These are phyloP conservation scores for Apodemia duryi DNA, from an alignment of 2,888 invertebrate genomes.

Conservation along the genomic window DNA sequence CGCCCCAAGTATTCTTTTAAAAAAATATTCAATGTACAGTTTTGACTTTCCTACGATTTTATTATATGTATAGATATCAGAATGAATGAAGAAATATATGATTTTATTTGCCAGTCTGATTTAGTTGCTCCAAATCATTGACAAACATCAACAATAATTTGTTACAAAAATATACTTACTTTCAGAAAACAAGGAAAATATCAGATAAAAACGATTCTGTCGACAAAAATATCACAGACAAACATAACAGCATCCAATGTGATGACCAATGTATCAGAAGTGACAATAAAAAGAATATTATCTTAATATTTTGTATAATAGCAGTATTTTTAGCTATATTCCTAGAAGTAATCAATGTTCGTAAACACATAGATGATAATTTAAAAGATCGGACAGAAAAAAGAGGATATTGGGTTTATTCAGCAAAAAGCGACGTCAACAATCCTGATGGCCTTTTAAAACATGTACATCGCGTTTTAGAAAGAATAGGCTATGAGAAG, in stretches of 20 bases:
- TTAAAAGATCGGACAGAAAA: slow-evolving; percentile 33
- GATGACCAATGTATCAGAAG: slow-evolving; percentile 31
- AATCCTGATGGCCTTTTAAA: slow-evolving; percentile 82
- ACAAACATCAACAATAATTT: background rate
- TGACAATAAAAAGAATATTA: slow-evolving; percentile 44
- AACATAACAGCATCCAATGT: slow-evolving; percentile 28
- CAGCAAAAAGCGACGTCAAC: slow-evolving; percentile 74
- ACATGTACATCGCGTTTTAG: slow-evolving; percentile 89
- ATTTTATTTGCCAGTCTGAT: too few species aligned
- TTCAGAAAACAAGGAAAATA: slow-evolving; percentile 32
- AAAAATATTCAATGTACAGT: too few species aligned
- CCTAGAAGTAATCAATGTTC: slow-evolving; percentile 50
- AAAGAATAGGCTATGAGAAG: slow-evolving; percentile 85
- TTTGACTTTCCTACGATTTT: too few species aligned
- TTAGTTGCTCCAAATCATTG: too few species aligned
- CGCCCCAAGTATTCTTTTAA: too few species aligned
- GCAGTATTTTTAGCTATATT: slow-evolving; percentile 55
- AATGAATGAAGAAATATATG: too few species aligned
- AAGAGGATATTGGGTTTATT: slow-evolving; percentile 80
- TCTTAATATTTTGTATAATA: slow-evolving; percentile 54
- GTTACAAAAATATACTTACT: slow-evolving; percentile 24
- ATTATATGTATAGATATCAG: too few species aligned
- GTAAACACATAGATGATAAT: slow-evolving; percentile 39
- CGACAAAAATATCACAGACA: slow-evolving; percentile 29
- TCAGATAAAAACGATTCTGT: slow-evolving; percentile 23